These are phyloP conservation scores for Blastobasis adustella DNA, from an alignment of 2,888 invertebrate species.

Conservation along the genomic window DNA sequence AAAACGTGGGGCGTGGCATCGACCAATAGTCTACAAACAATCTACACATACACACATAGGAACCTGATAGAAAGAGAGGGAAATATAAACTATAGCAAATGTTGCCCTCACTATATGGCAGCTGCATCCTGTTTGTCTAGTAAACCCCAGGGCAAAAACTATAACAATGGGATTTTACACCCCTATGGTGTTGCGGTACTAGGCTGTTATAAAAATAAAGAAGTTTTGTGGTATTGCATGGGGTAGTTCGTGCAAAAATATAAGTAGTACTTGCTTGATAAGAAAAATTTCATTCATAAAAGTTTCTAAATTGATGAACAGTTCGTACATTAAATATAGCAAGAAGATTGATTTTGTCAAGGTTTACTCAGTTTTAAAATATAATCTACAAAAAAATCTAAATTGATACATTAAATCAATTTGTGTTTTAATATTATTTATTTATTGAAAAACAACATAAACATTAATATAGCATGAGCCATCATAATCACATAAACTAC, in stretches of 20 bases:
- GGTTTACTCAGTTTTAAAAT: too few relatives aligned
- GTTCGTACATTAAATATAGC: too few relatives aligned
- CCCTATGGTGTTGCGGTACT: constrained; percentile 51
- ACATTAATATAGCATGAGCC: too few relatives aligned
- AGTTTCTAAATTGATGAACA: too few relatives aligned
- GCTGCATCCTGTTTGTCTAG: constrained; percentile 5
- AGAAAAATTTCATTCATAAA: background rate
- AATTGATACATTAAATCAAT: too few relatives aligned
- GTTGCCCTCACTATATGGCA: constrained; percentile 14
- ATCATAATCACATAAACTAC: too few relatives aligned
- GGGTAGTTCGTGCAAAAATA: background rate
- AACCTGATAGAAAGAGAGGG: background rate
- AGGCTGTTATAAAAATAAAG: constrained; percentile 50
- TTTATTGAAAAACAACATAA: too few relatives aligned
- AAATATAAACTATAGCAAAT: constrained; percentile 6
- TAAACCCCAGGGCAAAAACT: constrained; percentile 10
- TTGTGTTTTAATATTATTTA: too few relatives aligned
- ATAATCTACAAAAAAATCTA: too few relatives aligned
- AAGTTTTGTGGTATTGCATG: constrained; percentile 13
- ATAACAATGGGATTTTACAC: constrained; percentile 41
- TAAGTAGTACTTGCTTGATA: background rate
- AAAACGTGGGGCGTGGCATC: background rate
- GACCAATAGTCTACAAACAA: too few relatives aligned
- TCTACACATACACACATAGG: too few relatives aligned
- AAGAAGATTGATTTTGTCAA: too few relatives aligned